Evolutionary conservation across 2,797 vertebrate species (phyloP).

Genomic region (Graptemys geographica): DNA sequence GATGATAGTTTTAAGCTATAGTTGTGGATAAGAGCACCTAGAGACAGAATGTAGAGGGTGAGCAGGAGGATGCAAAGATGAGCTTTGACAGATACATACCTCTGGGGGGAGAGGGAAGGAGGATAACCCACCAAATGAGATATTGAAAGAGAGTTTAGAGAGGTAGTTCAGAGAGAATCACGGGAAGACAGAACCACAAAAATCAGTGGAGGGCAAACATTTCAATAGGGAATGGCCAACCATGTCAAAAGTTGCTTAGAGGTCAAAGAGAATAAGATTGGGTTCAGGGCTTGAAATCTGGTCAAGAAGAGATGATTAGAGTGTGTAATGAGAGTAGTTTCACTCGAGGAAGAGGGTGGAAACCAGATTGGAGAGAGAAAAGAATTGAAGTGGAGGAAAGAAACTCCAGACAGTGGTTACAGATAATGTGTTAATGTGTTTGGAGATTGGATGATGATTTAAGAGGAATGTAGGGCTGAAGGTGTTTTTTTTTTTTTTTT

Average conservation of each 20-base stretch:
- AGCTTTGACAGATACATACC: background rate
- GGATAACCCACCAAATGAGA: background rate
- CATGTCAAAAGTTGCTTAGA: background rate
- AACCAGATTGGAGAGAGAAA: too few species aligned
- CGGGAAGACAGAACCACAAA: too few species aligned
- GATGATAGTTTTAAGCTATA: background rate
- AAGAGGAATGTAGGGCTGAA: background rate
- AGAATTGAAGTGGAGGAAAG: background rate
- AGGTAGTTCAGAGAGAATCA: background rate
- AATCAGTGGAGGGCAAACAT: background rate
- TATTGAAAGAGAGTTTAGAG: background rate
- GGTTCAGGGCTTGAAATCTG: background rate
- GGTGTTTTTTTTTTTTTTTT: background rate
- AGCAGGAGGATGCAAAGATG: background rate
- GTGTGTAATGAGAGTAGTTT: background rate
- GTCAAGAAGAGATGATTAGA: background rate
- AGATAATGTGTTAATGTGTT: background rate
- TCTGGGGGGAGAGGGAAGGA: background rate
- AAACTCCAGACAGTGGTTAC: background rate
- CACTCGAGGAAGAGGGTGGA: background rate
- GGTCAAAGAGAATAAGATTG: background rate
- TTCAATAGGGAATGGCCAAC: background rate
- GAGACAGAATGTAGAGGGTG: background rate
- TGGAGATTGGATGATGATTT: background rate
- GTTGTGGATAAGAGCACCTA: background rate